Evolutionary conservation across 2,888 invertebrate species (phyloP), one percentile per base, ranked within the genome.

Genomic region (Achlya flavicornis): DNA sequence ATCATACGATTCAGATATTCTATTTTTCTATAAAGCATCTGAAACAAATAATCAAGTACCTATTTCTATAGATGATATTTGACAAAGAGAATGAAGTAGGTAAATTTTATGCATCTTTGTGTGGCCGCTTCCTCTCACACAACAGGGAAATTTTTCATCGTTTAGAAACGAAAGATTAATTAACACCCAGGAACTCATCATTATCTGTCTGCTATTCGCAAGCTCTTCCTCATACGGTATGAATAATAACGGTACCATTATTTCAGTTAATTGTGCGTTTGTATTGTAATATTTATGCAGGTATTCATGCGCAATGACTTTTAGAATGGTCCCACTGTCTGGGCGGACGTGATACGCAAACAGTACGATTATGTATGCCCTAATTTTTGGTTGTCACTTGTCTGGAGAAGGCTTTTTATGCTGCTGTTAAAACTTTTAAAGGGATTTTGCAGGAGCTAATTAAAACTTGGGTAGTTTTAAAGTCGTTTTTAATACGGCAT

Each of bases 251-350:
- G 62, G 65, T 57, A 32, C 64, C 33, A 68, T 67, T 66, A 71
- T 67, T 67, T 63, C 60, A 43, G 61, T 66, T 71, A 63, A 66
- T 63, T 69, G 63, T 62, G 58, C 66, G 64, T 65, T 63, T 69
- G 63, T 62, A 60, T 66, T 62, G 63, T 68, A 66, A 26, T 64
- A 63, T 66, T 61, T 62, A 57, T n/a, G 63, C 14, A 53, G 26
- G 64, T 64, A 71, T 71, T 74, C 64, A 65, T 66, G 43, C 66
- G 66, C 63, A 57, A 64, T 69, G 64, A 66, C 70, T 64, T 65
- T 68, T 63, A 59, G 68, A 73, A 69, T 64, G 66, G 64, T 58
- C 12, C 66, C 60, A 69, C 72, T 70, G 70, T 73, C 63, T 69
- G 59, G 63, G 61, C 38, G 26, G n/a, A 57, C 19, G 19, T 53